A percentile compares a stretch with the other conserved stretches of the same genome.
phyloP scores from a whole-genome alignment of 1,140 invertebrate genomes.

The Drosophila orosa region DNA sequence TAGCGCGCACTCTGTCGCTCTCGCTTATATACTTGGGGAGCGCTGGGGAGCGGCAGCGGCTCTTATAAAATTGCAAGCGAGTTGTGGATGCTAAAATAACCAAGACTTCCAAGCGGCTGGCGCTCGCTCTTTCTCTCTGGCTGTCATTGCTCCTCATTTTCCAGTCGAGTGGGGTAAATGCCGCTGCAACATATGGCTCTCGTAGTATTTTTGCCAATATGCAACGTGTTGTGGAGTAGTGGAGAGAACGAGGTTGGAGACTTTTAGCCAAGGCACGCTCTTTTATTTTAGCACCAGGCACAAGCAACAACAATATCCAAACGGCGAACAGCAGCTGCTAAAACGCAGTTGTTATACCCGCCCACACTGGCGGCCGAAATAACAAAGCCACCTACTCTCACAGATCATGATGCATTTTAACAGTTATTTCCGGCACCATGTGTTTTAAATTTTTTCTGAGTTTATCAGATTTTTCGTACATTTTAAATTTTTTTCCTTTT shows the following conservation, averaged over 20 bases:
- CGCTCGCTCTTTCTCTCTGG: slow-evolving; percentile 6
- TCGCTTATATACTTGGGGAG: slow-evolving; percentile 41
- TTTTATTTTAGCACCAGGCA: slow-evolving; percentile 35
- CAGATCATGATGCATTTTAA: not conserved
- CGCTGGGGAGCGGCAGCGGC: slow-evolving; percentile 48
- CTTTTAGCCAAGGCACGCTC: slow-evolving; percentile 72
- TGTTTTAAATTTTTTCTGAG: not conserved
- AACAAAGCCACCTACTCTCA: slow-evolving; percentile 2
- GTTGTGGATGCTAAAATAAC: slow-evolving; percentile 42
- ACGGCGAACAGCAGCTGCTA: slow-evolving; percentile 31
- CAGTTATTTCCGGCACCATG: slow-evolving; percentile 8
- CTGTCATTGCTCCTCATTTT: slow-evolving; percentile 38
- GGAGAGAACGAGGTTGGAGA: slow-evolving; percentile 36
- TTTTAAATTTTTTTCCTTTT: not conserved
- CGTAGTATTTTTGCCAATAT: slow-evolving; percentile 49
- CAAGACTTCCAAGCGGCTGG: slow-evolving; percentile 41
- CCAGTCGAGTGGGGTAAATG: slow-evolving; percentile 67
- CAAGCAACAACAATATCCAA: slow-evolving; percentile 10
- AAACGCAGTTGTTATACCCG: slow-evolving; percentile 44
- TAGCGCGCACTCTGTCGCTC: slow-evolving; percentile 19
- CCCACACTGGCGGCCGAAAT: slow-evolving; percentile 42
- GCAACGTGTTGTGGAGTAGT: slow-evolving; percentile 58
- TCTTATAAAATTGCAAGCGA: slow-evolving; percentile 39
- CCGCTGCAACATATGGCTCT: slow-evolving; percentile 21
- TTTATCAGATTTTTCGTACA: not conserved